Evolutionary conservation across 2,797 vertebrate species (phyloP), one percentile per base, ranked within the genome.

Genomic region (Myotis planiceps): DNA sequence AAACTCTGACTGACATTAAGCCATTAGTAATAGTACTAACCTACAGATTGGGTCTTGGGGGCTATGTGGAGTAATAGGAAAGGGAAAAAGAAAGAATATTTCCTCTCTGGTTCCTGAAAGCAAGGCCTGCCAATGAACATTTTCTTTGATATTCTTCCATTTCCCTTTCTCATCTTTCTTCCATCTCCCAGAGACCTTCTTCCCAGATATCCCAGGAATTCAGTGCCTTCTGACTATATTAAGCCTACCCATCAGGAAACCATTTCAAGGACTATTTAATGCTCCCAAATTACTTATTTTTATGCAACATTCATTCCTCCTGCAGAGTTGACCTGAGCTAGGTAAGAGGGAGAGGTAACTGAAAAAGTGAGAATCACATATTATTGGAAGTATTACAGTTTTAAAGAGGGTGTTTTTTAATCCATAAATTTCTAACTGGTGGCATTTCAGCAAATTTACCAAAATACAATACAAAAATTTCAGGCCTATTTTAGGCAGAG

Each of bases 261-360:
- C 51, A 93, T 76, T 75, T 90, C 85, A 95, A 90, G 65, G 45
- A 88, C 9, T 49, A 32, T 51, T 79, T 92, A 71, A 63, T 88
- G 58, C 47, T 90, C 60, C 18, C 29, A 72, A 78, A 76, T 92
- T 91, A 69, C 81, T 96, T 76, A 53, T 74, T 95, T 92, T 94
- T 92, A 88, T 49, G 92, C 18, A 87, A 82, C 93, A 93, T 55
- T 74, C 82, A 71, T 84, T 90, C 74, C 34, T 94, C 65, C 72
- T 55, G 68, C 34, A 68, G 53, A 13, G 71, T 5, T 80, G 47
- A 58, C 63, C 68, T 47, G 58, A 71, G 39, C 15, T 51, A 82
- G 65, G 32, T 42, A 85, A 81, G 72, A 63, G 34, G 92, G 65
- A 90, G 69, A 79, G 84, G 49, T 90, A 49, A 79, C 0, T 21